phyloP scores from a whole-genome alignment of 2,888 invertebrate species.

The Plebejus argus region DNA sequence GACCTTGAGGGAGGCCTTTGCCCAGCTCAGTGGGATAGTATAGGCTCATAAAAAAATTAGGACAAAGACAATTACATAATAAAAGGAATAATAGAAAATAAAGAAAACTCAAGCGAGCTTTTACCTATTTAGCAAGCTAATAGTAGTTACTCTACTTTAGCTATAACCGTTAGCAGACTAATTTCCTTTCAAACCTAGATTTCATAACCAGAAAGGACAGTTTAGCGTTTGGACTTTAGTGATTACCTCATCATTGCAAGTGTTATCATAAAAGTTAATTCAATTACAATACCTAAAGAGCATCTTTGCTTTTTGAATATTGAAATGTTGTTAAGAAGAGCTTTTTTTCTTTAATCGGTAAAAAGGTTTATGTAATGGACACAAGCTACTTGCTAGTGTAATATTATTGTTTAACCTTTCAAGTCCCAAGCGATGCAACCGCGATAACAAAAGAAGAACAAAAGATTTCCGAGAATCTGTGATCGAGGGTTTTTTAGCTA shows the following conservation, averaged over 20 bases:
- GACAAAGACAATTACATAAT: no score
- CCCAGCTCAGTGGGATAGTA: no score
- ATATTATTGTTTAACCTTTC: not conserved
- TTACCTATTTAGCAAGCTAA: not conserved
- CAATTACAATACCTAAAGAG: not conserved
- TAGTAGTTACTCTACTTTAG: not conserved
- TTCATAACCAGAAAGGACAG: constrained; percentile 18
- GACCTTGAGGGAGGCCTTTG: no score
- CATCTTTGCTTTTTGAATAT: not conserved
- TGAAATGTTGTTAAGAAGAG: not conserved
- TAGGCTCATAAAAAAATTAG: no score
- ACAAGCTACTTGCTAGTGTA: not conserved
- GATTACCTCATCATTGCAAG: not conserved
- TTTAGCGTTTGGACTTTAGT: not conserved
- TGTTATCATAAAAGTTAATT: not conserved
- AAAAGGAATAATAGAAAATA: no score
- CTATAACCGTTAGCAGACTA: not conserved
- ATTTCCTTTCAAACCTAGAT: constrained; percentile 16
- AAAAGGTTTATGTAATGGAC: not conserved
- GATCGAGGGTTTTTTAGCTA: no score
- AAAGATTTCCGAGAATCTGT: no score
- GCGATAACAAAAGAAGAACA: no score
- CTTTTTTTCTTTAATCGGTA: not conserved
- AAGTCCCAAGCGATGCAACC: no score
- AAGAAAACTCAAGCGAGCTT: not conserved